Evolutionary conservation across 2,888 invertebrate genomes (phyloP).

Genomic region (Melolontha melolontha): DNA sequence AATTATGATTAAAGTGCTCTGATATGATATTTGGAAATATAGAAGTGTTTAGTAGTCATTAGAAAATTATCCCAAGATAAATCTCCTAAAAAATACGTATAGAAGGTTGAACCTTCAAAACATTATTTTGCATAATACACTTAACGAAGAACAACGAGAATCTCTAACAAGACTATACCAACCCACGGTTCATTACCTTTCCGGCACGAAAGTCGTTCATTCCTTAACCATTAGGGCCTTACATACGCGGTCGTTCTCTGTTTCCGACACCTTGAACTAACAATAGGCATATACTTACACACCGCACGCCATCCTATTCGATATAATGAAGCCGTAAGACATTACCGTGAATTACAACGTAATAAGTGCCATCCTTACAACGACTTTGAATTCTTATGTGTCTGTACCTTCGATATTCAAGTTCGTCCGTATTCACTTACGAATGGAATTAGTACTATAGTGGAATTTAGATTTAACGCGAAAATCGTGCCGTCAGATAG

Average conservation of each 20-base stretch:
- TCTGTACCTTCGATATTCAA: constrained; percentile 33
- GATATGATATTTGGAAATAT: too few species aligned
- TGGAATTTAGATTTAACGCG: constrained; percentile 34
- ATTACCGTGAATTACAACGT: constrained; percentile 63
- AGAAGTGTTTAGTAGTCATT: too few species aligned
- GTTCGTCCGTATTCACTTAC: constrained; percentile 46
- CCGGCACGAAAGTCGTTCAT: constrained; percentile 49
- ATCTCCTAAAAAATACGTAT: too few species aligned
- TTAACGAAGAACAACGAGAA: constrained; percentile 34
- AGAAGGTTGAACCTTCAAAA: not conserved
- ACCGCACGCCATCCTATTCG: constrained; percentile 46
- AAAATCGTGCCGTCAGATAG: constrained; percentile 29
- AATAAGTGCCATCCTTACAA: constrained; percentile 62
- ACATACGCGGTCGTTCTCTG: constrained; percentile 31
- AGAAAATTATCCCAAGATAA: too few species aligned
- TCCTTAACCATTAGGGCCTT: constrained; percentile 27
- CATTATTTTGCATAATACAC: constrained; percentile 8
- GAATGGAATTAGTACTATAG: constrained; percentile 48
- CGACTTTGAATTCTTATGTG: constrained; percentile 57
- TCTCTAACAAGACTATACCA: constrained; percentile 52
- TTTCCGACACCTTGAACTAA: not conserved
- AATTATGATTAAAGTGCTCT: too few species aligned
- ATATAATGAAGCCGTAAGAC: constrained; percentile 62
- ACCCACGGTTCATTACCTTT: constrained; percentile 53
- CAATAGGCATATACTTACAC: not conserved